Evolutionary conservation across 2,113 vertebrate genomes (phyloP), one percentile per base, ranked within the genome.

Genomic region (Petaurus breviceps): DNA sequence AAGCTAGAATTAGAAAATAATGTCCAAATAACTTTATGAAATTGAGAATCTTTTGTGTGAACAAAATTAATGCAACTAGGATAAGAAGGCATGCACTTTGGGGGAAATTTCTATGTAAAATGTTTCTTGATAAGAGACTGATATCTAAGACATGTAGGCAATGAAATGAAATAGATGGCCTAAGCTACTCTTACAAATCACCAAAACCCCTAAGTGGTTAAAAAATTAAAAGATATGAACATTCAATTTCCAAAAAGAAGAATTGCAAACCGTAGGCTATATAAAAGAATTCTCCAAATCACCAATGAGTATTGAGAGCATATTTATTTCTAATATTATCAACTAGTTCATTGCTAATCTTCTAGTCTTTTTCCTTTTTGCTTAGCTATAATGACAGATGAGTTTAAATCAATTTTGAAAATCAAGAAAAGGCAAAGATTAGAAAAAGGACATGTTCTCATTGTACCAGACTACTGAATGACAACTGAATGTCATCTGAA

Each of bases 241-340:
- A 37, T 3, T 68, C 57, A 68, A 11, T 68, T 68, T 68, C 37
- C 37, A 77, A 77, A 49, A 68, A 77, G 16, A 19, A n/a, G 28
- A 77, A 77, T 77, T n/a, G 3, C 37, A n/a, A 37, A 68, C 12
- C 19, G 14, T 77, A 9, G 19, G 14, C 57, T 57, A 57, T 9
- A 28, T 28, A 26, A 57, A 77, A n/a, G 37, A n/a, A 77, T 77
- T 77, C 14, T 77, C 61, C 37, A 77, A 19, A 77, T n/a, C 14
- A 77, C 37, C 31, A 54, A 54, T 90, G 51, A 51, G 31, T 90
- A 95, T 97, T 51, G 49, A 95, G 43, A 96, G 91, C 31, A 50
- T 52, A 93, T 93, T 95, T 95, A 37, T 91, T 95, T 92, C 57
- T 90, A 31, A 89, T 95, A 92, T n/a, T 77, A 90, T 57, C 94